Conservation (phyloP, 35 echinoderm and acorn worm genomes). For the Ophiothrix spiculata region DNA sequence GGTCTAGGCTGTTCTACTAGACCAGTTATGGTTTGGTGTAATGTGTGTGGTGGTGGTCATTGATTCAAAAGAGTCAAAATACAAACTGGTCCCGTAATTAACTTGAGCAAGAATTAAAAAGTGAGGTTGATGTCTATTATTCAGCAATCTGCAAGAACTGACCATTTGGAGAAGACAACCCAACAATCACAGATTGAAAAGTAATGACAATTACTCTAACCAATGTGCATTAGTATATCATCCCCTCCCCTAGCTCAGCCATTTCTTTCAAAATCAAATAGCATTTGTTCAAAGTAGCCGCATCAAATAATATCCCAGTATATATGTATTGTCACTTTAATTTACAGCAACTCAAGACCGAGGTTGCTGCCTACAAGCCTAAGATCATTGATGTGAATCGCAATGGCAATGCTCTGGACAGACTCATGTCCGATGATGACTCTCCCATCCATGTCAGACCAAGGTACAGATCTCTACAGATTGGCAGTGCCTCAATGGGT, state of each 20-base stretch:
- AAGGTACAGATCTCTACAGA: conserved; percentile 87
- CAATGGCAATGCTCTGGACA: conserved; percentile 77
- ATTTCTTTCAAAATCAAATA: not conserved
- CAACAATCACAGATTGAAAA: not conserved
- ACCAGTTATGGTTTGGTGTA: too few relatives aligned
- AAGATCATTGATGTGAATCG: conserved; percentile 89
- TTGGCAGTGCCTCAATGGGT: conserved; percentile 48
- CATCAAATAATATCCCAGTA: not conserved
- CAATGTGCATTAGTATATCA: not conserved
- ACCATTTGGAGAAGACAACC: not conserved
- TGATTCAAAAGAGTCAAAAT: too few relatives aligned
- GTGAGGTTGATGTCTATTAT: too few relatives aligned
- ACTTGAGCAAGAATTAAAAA: too few relatives aligned
- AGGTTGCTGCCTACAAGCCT: conserved; percentile 82
- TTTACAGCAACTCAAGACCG: conserved; percentile 75
- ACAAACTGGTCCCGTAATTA: too few relatives aligned
- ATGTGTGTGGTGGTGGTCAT: too few relatives aligned
- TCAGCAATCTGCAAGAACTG: too few relatives aligned
- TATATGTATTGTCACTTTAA: not conserved
- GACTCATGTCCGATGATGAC: conserved; percentile 73
- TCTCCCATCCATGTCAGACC: conserved; percentile 64
- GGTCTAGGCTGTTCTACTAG: too few relatives aligned
- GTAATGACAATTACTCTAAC: not conserved
- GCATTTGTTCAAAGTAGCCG: not conserved
- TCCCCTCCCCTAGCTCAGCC: not conserved